Evolutionary conservation across 2,113 vertebrate species (phyloP).

Genomic region (Pyxicephalus adspersus): DNA sequence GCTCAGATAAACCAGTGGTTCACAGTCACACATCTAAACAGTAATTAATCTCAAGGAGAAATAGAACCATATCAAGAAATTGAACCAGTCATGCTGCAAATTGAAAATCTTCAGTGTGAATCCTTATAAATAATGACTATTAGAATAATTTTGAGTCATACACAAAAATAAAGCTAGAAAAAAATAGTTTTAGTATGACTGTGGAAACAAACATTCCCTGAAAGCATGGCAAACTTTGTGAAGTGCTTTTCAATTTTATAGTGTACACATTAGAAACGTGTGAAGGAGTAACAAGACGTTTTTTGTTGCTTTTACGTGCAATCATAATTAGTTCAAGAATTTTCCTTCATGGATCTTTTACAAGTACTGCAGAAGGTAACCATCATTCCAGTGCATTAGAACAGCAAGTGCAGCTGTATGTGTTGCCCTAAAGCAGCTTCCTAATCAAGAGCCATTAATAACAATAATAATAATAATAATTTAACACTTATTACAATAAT

Average conservation of each 20-base stretch:
- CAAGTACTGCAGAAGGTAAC: too few relatives aligned
- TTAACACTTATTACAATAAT: too few relatives aligned
- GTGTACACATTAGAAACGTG: neutral
- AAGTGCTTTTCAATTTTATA: too few relatives aligned
- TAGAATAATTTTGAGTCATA: constrained; percentile 61
- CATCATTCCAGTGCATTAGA: too few relatives aligned
- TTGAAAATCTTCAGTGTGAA: constrained; percentile 72
- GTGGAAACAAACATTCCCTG: neutral
- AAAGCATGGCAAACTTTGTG: neutral
- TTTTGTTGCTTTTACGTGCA: too few relatives aligned
- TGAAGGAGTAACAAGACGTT: too few relatives aligned
- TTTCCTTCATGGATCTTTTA: neutral
- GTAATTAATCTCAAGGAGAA: constrained; percentile 70
- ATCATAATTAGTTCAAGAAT: neutral
- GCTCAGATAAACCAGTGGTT: constrained; percentile 67
- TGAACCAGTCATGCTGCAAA: constrained; percentile 75
- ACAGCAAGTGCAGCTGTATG: too few relatives aligned
- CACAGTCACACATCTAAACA: constrained; percentile 66
- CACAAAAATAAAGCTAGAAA: constrained; percentile 22
- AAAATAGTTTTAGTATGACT: neutral
- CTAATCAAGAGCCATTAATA: too few relatives aligned
- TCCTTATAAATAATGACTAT: constrained; percentile 69
- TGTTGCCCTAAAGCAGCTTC: too few relatives aligned
- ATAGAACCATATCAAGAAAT: constrained; percentile 70
- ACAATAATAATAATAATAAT: too few relatives aligned